Conservation (phyloP, 53 echinoderm and acorn worm species). For the Stichopus horrens region DNA sequence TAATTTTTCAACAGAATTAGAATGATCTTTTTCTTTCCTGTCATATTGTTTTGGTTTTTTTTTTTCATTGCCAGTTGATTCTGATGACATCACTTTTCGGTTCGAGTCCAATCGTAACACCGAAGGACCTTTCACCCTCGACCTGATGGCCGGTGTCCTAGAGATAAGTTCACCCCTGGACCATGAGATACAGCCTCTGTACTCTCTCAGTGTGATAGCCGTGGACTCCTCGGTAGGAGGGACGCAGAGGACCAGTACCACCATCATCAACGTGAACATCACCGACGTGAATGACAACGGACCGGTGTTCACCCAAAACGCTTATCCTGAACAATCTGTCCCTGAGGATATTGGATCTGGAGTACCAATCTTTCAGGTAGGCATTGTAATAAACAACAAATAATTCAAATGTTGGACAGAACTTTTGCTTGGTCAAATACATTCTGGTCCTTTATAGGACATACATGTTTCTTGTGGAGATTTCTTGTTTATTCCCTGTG, state of each 20-base stretch:
- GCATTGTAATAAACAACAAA: background rate
- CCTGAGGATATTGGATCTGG: conserved; percentile 26
- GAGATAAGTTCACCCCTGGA: conserved; percentile 68
- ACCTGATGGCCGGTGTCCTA: conserved; percentile 62
- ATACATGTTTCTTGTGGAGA: background rate
- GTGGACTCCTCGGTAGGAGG: conserved; percentile 53
- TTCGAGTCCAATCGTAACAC: conserved; percentile 57
- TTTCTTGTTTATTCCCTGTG: background rate
- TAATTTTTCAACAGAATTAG: no score
- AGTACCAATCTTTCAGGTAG: conserved; percentile 18
- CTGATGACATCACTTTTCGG: conserved; percentile 59
- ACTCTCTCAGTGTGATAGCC: conserved; percentile 67
- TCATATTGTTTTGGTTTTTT: no score
- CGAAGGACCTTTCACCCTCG: conserved; percentile 75
- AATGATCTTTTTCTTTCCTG: no score
- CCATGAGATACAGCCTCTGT: conserved; percentile 62
- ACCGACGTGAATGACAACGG: conserved; percentile 88
- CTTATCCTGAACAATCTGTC: conserved; percentile 31
- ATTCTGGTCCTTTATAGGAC: background rate
- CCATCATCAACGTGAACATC: conserved; percentile 70
- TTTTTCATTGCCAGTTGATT: background rate
- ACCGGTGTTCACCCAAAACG: conserved; percentile 58
- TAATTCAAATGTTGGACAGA: no score
- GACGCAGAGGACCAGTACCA: conserved; percentile 32
- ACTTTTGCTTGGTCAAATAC: no score